Evolutionary conservation across 2,797 vertebrate genomes (phyloP), one percentile per base, ranked within the genome.

Genomic region (Takifugu ocellatus): DNA sequence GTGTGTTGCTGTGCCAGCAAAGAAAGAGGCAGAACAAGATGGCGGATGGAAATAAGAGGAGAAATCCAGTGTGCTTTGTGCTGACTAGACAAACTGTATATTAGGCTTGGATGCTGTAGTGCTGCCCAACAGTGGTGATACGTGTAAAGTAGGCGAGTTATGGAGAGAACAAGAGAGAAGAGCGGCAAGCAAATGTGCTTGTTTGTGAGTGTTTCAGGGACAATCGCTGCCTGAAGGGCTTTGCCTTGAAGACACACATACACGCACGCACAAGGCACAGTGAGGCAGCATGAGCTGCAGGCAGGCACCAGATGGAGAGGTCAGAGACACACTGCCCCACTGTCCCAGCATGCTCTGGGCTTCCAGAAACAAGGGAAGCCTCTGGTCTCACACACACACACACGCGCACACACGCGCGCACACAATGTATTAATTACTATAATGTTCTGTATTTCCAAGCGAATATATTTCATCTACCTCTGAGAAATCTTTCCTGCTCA

Each of bases 351-450:
- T 84, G 83, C 84, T 83, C 76, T 76, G 72, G 82, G 84, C 79
- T 88, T 82, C 84, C 83, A 87, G 79, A 89, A 86, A 89, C 87
- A 86, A 83, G 84, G 70, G 73, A 74, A 84, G 85, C 87, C 87
- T 84, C 74, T 25, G 80, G 88, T 77, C 44, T 29, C 25, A 14
- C 47, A 73, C 79, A 81, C 75, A 81, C 75, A 70, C 69, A 39
- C 51, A 59, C 80, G 72, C 79, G 79, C 77, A 70, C 68, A 39
- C 36, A 61, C 55, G 62, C 36, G 61, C 55, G 62, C 51, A 57
- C 61, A 59, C 49, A 68, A 78, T 79, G 71, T 57, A 75, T 75
- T 79, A 79, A 86, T 82, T 68, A 79, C 83, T 79, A 78, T 55
- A 66, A 63, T 68, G 62, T 81, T 50, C 56, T 64, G 70, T 81